Percentiles rank a stretch among this genome's conserved stretches.
Conservation (phyloP, 2,797 vertebrate species). For the Trematomus bernacchii region DNA sequence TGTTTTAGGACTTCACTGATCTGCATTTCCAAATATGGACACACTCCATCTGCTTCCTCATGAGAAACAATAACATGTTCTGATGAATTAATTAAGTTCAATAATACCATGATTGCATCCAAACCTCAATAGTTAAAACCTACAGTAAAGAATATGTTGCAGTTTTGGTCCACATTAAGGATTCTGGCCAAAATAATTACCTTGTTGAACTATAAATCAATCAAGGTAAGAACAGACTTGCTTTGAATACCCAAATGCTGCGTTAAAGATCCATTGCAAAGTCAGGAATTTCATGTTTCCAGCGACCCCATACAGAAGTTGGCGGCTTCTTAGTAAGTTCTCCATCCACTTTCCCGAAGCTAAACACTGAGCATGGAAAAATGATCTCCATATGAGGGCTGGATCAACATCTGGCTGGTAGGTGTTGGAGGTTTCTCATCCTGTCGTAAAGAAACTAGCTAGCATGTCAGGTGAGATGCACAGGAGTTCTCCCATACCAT, state of each 20-base stretch:
- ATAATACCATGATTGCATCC: neutral
- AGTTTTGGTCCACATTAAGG: slow-evolving; percentile 1
- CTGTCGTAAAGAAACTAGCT: slow-evolving; percentile 25
- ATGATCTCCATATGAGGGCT: slow-evolving; percentile 26
- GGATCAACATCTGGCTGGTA: neutral
- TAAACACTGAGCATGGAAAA: slow-evolving; percentile 37
- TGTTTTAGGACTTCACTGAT: too few species aligned
- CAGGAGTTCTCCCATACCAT: slow-evolving; percentile 86
- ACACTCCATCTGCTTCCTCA: neutral
- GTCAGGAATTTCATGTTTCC: slow-evolving; percentile 34
- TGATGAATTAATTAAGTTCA: neutral
- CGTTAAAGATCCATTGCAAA: slow-evolving; percentile 31
- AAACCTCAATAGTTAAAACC: neutral
- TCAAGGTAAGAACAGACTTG: slow-evolving; percentile 31
- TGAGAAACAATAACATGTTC: neutral
- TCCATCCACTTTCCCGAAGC: slow-evolving; percentile 18
- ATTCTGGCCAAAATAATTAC: neutral
- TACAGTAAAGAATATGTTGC: slow-evolving; percentile 1
- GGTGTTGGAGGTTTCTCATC: slow-evolving; percentile 8
- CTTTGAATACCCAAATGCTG: slow-evolving; percentile 28
- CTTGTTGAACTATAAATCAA: neutral
- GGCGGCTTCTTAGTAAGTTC: slow-evolving; percentile 24
- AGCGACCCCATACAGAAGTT: slow-evolving; percentile 38
- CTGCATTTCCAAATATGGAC: neutral
- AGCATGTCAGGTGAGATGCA: slow-evolving; percentile 71